phyloP scores from a whole-genome alignment of 2,888 invertebrate genomes.

The Cactoblastis cactorum region DNA sequence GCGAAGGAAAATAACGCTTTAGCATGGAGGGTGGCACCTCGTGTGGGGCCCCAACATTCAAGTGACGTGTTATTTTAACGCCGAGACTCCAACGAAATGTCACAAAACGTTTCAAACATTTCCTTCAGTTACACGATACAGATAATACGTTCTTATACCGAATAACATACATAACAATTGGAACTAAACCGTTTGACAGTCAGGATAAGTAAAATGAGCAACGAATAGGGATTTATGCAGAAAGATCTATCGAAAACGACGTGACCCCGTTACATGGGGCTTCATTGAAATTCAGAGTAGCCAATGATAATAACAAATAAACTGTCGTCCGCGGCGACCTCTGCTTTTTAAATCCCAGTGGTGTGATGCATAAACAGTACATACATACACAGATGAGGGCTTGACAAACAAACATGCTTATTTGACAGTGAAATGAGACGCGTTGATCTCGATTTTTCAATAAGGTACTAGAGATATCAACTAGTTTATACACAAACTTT shows the following conservation, averaged over 20 bases:
- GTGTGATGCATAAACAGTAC: conserved; percentile 50
- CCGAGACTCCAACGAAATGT: conserved; percentile 23
- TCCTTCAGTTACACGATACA: conserved; percentile 1
- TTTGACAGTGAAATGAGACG: conserved; percentile 67
- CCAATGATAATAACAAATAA: conserved; percentile 68
- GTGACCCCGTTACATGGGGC: conserved; percentile 71
- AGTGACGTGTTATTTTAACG: conserved; percentile 45
- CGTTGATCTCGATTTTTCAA: conserved; percentile 60
- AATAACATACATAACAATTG: conserved; percentile 44
- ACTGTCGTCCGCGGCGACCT: conserved; percentile 64
- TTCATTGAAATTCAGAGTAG: conserved; percentile 70
- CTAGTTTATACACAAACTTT: not conserved
- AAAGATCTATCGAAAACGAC: conserved; percentile 57
- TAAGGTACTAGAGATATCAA: conserved; percentile 25
- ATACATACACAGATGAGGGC: conserved; percentile 67
- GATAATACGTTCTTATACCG: conserved; percentile 26
- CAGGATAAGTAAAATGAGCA: conserved; percentile 32
- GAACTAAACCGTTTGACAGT: conserved; percentile 34
- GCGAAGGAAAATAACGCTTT: conserved; percentile 43
- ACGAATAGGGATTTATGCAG: conserved; percentile 54
- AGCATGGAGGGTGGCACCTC: conserved; percentile 39
- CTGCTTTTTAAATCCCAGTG: conserved; percentile 49
- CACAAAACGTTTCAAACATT: conserved; percentile 28
- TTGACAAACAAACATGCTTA: conserved; percentile 65
- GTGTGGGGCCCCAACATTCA: conserved; percentile 40